Evolutionary conservation across 2,113 vertebrate species (phyloP), one percentile per base, ranked within the genome.

Genomic region (Chaetura pelagica): DNA sequence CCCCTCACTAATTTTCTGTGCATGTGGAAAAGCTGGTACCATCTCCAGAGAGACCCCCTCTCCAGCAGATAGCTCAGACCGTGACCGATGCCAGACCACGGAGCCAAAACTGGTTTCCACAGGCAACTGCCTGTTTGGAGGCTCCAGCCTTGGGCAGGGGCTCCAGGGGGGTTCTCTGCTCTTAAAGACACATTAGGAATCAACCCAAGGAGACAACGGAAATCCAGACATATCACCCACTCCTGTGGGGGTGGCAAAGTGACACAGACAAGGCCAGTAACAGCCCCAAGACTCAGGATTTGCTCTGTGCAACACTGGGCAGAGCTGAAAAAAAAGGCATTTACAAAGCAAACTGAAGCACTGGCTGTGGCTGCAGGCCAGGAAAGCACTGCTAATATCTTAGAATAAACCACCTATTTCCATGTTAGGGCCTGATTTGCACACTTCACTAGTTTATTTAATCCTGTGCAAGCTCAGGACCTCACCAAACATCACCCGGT

Each of bases 31-130:
- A 74, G 51, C 82, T 14, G 23, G 96, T 38, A 72, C 20, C 62
- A 76, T 80, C 75, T 85, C 91, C 88, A 20, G 74, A 74, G 82
- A 7, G 21, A 63, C 51, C 40, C 61, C 6, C 61, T 7, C 2
- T 38, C 94, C 93, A 93, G 85, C 88, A 92, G 93, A 90, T 88
- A 94, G 91, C 86, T 96, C 85, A 92, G 89, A 44, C 54, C 21
- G 2, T 6, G 57, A 24, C 57, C 0, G 24, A 4, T 76, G 94
- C 94, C 94, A 94, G 7, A 2, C 6, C 63, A 26, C 0, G 2
- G 29, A 93, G 91, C 93, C 94, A 94, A 90, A 76, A 34, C 40
- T 17, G 1, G 89, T 93, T 94, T 93, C 96, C 89, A 96, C 0
- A 63, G 96, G 67, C 66, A 96, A 88, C 91, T 82, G 83, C 66